phyloP scores from a whole-genome alignment of 2,797 vertebrate genomes.

The Salmo trutta region DNA sequence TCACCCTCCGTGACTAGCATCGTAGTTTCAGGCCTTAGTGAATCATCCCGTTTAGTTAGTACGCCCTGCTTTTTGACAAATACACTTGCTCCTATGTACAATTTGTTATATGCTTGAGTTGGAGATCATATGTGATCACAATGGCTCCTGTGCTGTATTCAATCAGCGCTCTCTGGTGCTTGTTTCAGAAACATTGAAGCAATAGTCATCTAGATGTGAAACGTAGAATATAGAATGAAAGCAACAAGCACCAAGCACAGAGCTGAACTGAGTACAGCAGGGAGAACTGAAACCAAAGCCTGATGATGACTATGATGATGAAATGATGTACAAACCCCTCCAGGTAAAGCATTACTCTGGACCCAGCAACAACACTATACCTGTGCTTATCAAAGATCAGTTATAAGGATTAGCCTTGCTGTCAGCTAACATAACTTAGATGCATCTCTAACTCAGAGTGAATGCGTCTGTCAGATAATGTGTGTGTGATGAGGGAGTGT shows the following conservation, averaged over 20 bases:
- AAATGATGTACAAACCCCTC: slow-evolving; percentile 59
- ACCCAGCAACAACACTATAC: slow-evolving; percentile 86
- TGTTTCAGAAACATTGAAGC: slow-evolving; percentile 10
- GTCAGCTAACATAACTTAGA: slow-evolving; percentile 70
- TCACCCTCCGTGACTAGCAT: slow-evolving; percentile 44
- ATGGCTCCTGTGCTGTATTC: slow-evolving; percentile 56
- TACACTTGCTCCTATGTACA: slow-evolving; percentile 51
- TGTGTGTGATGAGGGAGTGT: slow-evolving; percentile 16
- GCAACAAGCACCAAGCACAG: slow-evolving; percentile 34
- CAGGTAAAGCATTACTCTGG: slow-evolving; percentile 79
- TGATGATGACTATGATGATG: slow-evolving; percentile 65
- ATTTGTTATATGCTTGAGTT: slow-evolving; percentile 59
- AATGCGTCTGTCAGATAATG: slow-evolving; percentile 24
- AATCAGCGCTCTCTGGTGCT: slow-evolving; percentile 55
- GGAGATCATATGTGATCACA: slow-evolving; percentile 31
- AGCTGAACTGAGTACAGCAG: slow-evolving; percentile 58
- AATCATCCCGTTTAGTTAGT: slow-evolving; percentile 25
- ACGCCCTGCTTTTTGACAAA: slow-evolving; percentile 28
- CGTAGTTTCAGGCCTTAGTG: slow-evolving; percentile 42
- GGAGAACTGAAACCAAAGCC: slow-evolving; percentile 77
- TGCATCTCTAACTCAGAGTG: slow-evolving; percentile 61
- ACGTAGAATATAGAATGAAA: slow-evolving; percentile 5
- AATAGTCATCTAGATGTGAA: neutral
- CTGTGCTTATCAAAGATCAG: slow-evolving; percentile 75
- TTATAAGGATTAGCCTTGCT: slow-evolving; percentile 74